phyloP scores from a whole-genome alignment of 2,797 vertebrate species.

The Schizopygopsis pylzovi region DNA sequence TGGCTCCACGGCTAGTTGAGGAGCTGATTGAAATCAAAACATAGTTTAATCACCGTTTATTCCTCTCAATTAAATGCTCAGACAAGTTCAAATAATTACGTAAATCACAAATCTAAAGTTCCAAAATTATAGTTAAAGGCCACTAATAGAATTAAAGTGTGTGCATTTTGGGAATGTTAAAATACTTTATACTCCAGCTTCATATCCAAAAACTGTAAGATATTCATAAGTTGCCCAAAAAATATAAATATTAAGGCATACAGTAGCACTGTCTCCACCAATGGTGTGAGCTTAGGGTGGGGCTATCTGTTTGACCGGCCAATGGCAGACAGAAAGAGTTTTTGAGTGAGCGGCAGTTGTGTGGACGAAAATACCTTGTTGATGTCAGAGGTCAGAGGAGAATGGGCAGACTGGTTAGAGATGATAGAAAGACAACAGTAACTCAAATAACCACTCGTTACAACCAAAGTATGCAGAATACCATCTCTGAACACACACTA shows the following conservation, averaged over 20 bases:
- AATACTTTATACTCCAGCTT: background rate
- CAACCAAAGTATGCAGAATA: too few relatives aligned
- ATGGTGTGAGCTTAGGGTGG: background rate
- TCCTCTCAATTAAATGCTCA: background rate
- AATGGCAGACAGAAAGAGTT: background rate
- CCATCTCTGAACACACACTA: too few relatives aligned
- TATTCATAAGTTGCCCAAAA: background rate
- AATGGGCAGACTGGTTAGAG: too few relatives aligned
- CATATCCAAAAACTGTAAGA: background rate
- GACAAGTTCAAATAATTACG: background rate
- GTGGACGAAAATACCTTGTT: too few relatives aligned
- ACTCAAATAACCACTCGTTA: too few relatives aligned
- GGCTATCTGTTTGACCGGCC: background rate
- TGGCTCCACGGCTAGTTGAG: conserved; percentile 7
- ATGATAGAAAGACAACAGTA: too few relatives aligned
- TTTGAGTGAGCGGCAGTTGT: background rate
- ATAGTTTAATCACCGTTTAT: background rate
- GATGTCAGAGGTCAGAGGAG: too few relatives aligned
- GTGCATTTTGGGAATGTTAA: background rate
- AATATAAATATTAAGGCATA: background rate
- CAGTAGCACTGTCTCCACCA: background rate
- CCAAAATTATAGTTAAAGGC: background rate
- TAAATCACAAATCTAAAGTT: background rate
- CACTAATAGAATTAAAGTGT: background rate
- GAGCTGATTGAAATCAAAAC: background rate